These are phyloP conservation scores for Limnodromus scolopaceus DNA, from an alignment of 2,797 vertebrate species.

Conservation along the genomic window DNA sequence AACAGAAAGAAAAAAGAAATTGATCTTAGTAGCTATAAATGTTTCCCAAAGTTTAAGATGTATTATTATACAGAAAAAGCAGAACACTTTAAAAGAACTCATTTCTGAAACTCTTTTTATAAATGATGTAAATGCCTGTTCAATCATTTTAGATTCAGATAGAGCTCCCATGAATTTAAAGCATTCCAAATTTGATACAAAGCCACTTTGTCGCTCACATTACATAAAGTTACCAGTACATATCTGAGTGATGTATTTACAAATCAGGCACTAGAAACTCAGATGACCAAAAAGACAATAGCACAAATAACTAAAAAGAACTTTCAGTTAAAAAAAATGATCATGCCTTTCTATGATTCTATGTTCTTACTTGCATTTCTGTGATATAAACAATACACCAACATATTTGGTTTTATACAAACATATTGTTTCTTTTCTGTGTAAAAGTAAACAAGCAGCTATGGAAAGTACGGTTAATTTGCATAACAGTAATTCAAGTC, in stretches of 20 bases:
- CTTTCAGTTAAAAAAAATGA: not conserved
- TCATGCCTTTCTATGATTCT: not conserved
- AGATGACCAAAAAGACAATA: not conserved
- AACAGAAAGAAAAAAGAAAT: not conserved
- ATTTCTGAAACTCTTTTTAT: not conserved
- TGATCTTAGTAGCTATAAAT: not conserved
- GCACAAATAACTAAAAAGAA: not conserved
- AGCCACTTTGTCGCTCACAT: not conserved
- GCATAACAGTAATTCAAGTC: not conserved
- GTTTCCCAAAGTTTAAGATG: not conserved
- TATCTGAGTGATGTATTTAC: not conserved
- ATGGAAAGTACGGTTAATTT: not conserved
- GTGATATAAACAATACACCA: not conserved
- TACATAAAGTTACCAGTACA: not conserved
- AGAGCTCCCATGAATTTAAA: not conserved
- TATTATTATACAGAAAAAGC: not conserved
- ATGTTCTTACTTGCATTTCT: not conserved
- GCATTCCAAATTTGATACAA: not conserved
- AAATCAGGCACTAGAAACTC: not conserved
- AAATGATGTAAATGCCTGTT: not conserved
- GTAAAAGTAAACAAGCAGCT: not conserved
- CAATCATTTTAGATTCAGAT: not conserved
- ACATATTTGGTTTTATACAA: not conserved
- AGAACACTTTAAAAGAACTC: not conserved
- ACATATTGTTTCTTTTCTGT: not conserved